A percentile compares a stretch with the other conserved stretches of the same genome.
phyloP scores from a whole-genome alignment of 1,140 invertebrate genomes.

The Ridgeia piscesae region DNA sequence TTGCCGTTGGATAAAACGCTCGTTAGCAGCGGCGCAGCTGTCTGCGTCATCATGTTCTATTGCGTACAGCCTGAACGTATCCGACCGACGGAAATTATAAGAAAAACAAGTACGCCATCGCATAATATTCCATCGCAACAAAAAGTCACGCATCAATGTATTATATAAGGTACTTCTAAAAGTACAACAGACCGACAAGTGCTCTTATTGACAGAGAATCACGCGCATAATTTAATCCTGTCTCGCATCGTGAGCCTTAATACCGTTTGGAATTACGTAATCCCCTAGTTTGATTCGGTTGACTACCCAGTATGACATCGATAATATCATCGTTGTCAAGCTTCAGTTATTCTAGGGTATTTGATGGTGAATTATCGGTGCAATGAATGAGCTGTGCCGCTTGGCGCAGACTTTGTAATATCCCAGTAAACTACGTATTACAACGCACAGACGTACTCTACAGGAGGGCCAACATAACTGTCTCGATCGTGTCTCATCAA shows the following conservation, averaged over 20 bases:
- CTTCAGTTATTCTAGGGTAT: background rate
- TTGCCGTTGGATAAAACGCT: background rate
- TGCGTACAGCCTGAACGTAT: background rate
- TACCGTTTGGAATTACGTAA: background rate
- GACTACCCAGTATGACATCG: background rate
- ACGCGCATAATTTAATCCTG: background rate
- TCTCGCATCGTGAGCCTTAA: background rate
- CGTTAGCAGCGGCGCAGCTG: background rate
- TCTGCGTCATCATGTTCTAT: background rate
- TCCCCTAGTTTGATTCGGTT: background rate
- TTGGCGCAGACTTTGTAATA: background rate
- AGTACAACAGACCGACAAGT: background rate
- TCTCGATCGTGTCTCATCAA: too few relatives aligned
- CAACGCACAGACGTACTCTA: too few relatives aligned
- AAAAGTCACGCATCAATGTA: background rate
- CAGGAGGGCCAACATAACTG: too few relatives aligned
- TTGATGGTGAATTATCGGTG: background rate
- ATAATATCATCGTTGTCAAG: background rate
- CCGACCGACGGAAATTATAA: background rate
- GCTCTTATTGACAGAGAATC: background rate
- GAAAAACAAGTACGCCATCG: background rate
- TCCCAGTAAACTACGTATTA: too few relatives aligned
- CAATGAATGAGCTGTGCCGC: background rate
- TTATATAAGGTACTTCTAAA: background rate
- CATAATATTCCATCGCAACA: background rate